These are phyloP conservation scores for Paragorgia papillata DNA, from an alignment of 92 coral and sea anemone species.

Conservation along the genomic window DNA sequence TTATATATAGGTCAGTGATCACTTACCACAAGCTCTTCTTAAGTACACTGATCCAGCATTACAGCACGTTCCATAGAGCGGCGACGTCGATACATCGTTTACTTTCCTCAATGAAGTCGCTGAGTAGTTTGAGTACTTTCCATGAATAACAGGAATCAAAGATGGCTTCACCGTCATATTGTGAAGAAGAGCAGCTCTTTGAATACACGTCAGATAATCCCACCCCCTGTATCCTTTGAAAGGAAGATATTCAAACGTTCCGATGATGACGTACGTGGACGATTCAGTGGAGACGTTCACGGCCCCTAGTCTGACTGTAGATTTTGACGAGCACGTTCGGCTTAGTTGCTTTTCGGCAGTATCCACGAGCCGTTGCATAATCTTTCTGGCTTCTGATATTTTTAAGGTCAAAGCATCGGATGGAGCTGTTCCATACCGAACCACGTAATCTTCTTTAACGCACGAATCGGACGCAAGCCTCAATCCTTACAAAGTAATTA, in stretches of 20 bases:
- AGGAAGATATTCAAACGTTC: constrained; percentile 18
- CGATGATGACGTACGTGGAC: constrained; percentile 23
- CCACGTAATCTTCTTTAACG: constrained; percentile 34
- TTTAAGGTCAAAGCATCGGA: constrained; percentile 22
- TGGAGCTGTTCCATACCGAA: constrained; percentile 40
- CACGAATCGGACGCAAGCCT: constrained; percentile 16
- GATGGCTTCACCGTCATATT: constrained; percentile 14
- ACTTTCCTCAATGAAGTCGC: neutral
- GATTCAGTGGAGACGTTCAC: constrained; percentile 11
- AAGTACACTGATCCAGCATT: neutral
- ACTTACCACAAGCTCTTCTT: neutral
- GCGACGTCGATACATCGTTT: too few relatives aligned
- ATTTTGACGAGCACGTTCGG: constrained; percentile 5
- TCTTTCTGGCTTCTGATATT: constrained; percentile 19
- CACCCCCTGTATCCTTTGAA: neutral
- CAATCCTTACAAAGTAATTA: neutral
- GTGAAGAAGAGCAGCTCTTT: constrained; percentile 16
- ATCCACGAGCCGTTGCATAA: constrained; percentile 36
- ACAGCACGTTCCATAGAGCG: neutral
- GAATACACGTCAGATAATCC: constrained; percentile 35
- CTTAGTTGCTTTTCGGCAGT: constrained; percentile 20
- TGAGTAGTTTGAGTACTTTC: constrained; percentile 16
- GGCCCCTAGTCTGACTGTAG: constrained; percentile 41
- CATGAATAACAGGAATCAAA: constrained; percentile 27
- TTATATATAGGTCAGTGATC: neutral